Evolutionary conservation across 2,797 vertebrate species (phyloP).

Genomic region (Pangasius sanitwongsei): DNA sequence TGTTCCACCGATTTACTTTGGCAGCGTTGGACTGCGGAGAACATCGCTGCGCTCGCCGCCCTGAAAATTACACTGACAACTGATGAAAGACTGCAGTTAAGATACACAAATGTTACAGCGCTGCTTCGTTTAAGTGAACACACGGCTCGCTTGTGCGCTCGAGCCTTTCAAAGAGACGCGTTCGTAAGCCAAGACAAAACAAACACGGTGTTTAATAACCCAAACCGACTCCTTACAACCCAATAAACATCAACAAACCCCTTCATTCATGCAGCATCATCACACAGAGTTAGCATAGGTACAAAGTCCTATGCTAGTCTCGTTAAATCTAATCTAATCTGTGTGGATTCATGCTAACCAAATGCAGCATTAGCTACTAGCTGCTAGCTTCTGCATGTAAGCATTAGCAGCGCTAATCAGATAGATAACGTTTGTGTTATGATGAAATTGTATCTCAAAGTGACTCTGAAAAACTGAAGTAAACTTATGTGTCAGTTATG

Average conservation of each 20-base stretch:
- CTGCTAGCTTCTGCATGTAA: not conserved
- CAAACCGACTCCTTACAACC: not conserved
- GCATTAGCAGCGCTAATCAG: not conserved
- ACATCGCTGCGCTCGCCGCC: conserved; percentile 36
- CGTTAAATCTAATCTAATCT: not conserved
- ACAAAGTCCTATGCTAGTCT: not conserved
- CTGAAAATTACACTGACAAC: conserved; percentile 47
- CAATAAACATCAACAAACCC: not conserved
- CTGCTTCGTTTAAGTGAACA: not conserved
- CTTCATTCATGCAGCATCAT: not conserved
- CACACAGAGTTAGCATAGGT: not conserved
- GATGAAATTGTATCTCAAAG: not conserved
- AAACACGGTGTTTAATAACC: not conserved
- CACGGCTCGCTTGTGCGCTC: not conserved
- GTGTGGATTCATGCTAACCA: conserved; percentile 2
- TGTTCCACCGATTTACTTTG: conserved; percentile 60
- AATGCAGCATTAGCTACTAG: not conserved
- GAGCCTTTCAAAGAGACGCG: not conserved
- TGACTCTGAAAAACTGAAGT: not conserved
- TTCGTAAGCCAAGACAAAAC: not conserved
- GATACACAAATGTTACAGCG: conserved; percentile 31
- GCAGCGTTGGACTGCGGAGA: conserved; percentile 46
- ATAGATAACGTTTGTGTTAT: not conserved
- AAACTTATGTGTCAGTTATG: too few relatives aligned
- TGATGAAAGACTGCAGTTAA: conserved; percentile 54